Conservation (phyloP, 2,113 vertebrate species). For the Athene noctua region DNA sequence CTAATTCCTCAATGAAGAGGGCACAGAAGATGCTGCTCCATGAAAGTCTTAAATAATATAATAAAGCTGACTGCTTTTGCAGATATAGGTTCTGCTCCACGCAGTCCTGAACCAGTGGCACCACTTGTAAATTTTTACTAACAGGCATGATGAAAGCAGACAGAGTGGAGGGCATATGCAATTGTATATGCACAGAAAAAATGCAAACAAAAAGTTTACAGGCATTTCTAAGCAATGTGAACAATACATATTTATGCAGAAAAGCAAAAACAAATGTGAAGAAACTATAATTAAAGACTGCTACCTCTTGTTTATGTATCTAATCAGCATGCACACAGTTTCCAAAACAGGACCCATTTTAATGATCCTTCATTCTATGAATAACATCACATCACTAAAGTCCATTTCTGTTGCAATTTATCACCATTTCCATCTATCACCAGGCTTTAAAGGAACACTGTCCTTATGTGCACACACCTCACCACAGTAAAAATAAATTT, state of each 20-base stretch:
- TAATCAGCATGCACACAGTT: constrained; percentile 3
- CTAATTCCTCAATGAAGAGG: background rate
- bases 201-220: background rate
- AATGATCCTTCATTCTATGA: background rate
- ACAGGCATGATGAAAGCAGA: background rate
- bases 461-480: background rate
- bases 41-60: background rate
- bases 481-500: background rate
- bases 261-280: background rate
- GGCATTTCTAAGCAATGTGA: background rate
- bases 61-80: background rate
- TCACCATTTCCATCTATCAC: background rate
- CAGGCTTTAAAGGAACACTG: background rate
- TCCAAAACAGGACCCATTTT: constrained; percentile 9
- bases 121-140: background rate
- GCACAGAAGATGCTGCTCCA: background rate
- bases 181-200: background rate
- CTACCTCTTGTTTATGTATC: constrained; percentile 13
- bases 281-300: background rate
- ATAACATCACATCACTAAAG: background rate
- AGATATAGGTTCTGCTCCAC: background rate
- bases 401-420: background rate
- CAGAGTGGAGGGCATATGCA: background rate
- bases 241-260: background rate
- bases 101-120: background rate